Evolutionary conservation across 2,797 vertebrate genomes (phyloP), one percentile per base, ranked within the genome.

Genomic region (Coreius guichenoti): DNA sequence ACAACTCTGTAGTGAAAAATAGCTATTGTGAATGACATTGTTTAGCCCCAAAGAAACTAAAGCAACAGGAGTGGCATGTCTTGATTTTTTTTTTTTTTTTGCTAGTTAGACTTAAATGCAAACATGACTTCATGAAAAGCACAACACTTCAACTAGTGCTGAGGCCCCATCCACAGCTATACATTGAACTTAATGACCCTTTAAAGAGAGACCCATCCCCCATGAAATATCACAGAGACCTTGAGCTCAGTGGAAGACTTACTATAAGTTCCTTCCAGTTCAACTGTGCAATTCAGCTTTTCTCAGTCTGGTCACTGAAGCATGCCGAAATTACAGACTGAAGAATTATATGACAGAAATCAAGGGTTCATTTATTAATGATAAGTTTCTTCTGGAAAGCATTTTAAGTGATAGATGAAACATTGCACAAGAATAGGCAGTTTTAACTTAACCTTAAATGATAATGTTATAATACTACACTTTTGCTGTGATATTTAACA

Each of bases 161-260:
- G 61, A 54, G 63, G 63, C 33, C 67, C 82, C 33, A 45, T 47
- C 65, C 63, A 23, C 11, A 69, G 63, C 19, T 19, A 69, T 58
- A 58, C 63, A 58, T n/a, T 61, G 19, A 58, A 58, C 65, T 9
- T 9, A 33, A 51, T 36, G 17, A 68, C 29, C 77, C n/a, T 45
- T 47, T 29, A 47, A 26, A 68, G 19, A 68, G 43, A 69, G 29
- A 69, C 33, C 51, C 82, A 56, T 58, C 74, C 72, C 74, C 47
- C 47, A 78, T 83, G 17, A 76, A 8, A 69, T 43, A 54, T 56
- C 19, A 69, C 74, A n/a, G n/a, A 70, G 49, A 65, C 82, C 21
- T 67, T 68, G 61, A 84, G 19, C 63, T 56, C 45, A 17, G 39
- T 21, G 9, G 17, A 73, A 58, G 11, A 45, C n/a, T 19, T 49